Conservation (phyloP, 2,888 invertebrate species). For the Macrostomum cliftonense region DNA sequence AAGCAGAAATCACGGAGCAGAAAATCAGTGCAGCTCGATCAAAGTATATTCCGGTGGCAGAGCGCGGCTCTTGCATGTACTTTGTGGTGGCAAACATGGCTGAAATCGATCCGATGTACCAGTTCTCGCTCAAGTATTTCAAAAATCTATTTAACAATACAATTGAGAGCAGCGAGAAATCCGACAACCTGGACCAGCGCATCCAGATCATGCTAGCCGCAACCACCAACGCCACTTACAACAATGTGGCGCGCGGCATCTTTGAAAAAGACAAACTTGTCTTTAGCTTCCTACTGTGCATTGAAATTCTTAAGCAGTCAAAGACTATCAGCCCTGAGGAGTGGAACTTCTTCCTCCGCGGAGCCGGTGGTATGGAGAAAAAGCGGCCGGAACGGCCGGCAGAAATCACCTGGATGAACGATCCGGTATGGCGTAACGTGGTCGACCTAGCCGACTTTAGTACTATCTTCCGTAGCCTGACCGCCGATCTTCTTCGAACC, state of each 20-base stretch:
- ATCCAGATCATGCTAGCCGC: conserved; percentile 27
- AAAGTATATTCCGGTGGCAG: conserved; percentile 36
- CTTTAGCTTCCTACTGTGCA: conserved; percentile 51
- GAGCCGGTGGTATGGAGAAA: conserved; percentile 39
- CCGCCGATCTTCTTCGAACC: conserved; percentile 18
- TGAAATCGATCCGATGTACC: conserved; percentile 38
- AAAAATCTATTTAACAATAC: conserved; percentile 36
- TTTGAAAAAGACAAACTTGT: conserved; percentile 39
- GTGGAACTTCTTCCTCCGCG: conserved; percentile 61
- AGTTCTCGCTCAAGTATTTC: conserved; percentile 40
- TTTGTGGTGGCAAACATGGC: conserved; percentile 39
- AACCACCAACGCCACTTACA: conserved; percentile 33
- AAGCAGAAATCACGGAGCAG: conserved; percentile 36
- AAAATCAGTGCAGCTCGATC: conserved; percentile 35
- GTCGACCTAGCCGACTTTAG: conserved; percentile 48
- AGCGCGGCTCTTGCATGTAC: conserved; percentile 38
- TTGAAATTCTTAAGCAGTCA: conserved; percentile 52
- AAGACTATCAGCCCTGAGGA: conserved; percentile 46
- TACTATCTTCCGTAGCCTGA: conserved; percentile 28
- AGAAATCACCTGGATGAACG: conserved; percentile 41
- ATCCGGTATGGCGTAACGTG: conserved; percentile 54
- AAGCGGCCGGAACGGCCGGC: conserved; percentile 41
- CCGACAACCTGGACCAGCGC: conserved; percentile 22
- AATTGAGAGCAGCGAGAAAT: conserved; percentile 30
- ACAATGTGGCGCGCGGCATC: conserved; percentile 34